phyloP scores from a whole-genome alignment of 2,797 vertebrate species.

The Melanotaenia trifasciata region DNA sequence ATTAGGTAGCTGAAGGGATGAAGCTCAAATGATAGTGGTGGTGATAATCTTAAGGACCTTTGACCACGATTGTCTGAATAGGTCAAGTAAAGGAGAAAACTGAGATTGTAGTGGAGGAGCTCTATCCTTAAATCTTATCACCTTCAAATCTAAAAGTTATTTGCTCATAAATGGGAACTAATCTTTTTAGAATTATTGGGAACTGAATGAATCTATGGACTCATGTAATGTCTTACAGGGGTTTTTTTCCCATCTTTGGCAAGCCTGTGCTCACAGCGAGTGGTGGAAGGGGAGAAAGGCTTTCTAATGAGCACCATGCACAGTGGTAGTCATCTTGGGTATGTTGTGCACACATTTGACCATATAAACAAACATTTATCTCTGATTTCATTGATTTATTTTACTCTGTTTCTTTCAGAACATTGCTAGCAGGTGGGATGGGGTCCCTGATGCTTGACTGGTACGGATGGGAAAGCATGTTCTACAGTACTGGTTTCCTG shows the following conservation, averaged over 20 bases:
- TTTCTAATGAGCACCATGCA: constrained; percentile 74
- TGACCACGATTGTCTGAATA: too few species aligned
- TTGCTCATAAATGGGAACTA: neutral
- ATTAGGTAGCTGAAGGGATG: too few species aligned
- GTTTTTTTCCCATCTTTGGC: constrained; percentile 79
- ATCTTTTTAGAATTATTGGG: neutral
- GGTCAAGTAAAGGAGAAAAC: too few species aligned
- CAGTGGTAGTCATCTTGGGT: constrained; percentile 77
- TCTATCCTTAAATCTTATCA: too few species aligned
- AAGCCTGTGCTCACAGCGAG: constrained; percentile 79
- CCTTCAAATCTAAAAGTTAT: neutral
- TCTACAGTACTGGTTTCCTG: constrained; percentile 86
- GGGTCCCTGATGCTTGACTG: constrained; percentile 88
- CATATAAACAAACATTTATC: neutral
- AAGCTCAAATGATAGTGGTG: too few species aligned
- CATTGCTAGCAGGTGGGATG: constrained; percentile 85
- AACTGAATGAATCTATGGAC: neutral
- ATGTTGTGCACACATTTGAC: neutral
- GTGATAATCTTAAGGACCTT: too few species aligned
- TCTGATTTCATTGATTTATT: neutral
- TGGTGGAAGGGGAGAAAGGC: constrained; percentile 68
- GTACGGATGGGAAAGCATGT: constrained; percentile 91
- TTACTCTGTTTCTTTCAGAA: constrained; percentile 75
- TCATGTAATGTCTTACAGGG: constrained; percentile 56
- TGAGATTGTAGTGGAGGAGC: too few species aligned